Evolutionary conservation across 1,140 invertebrate genomes (phyloP).

Genomic region (Mizuhopecten yessoensis): DNA sequence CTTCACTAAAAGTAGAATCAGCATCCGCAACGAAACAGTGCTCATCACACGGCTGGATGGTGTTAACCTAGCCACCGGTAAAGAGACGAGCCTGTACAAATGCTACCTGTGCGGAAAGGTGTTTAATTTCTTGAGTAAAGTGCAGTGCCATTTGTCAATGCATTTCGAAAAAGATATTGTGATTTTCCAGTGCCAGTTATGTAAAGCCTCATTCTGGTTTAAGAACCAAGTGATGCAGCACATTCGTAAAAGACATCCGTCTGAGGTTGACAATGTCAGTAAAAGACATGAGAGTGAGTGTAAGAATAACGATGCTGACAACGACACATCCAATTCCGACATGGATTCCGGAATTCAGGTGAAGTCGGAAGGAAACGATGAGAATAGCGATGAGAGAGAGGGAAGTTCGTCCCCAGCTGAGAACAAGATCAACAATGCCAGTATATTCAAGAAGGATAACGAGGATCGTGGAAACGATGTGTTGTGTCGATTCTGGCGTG

Average conservation of each 20-base stretch:
- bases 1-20: constrained; percentile 60
- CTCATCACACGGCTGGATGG: constrained; percentile 83
- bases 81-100: constrained; percentile 83
- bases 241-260: constrained; percentile 69
- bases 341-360: not conserved
- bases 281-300: constrained; percentile 53
- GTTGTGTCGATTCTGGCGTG: constrained; percentile 50
- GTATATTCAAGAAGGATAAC: constrained; percentile 45
- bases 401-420: not conserved
- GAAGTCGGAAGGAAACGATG: constrained; percentile 23
- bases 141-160: constrained; percentile 82
- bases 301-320: not conserved
- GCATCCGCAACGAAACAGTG: constrained; percentile 81
- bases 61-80: constrained; percentile 80
- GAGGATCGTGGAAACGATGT: constrained; percentile 50
- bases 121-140: constrained; percentile 79
- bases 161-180: constrained; percentile 79
- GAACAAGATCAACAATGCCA: not conserved
- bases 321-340: not conserved
- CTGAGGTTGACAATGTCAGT: constrained; percentile 40
- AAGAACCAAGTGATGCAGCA: constrained; percentile 80
- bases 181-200: constrained; percentile 80
- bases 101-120: constrained; percentile 84
- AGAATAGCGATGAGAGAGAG: not conserved
- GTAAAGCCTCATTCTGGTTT: constrained; percentile 80